Evolutionary conservation across 2,888 invertebrate genomes (phyloP).

Genomic region (Megamerina dolium): DNA sequence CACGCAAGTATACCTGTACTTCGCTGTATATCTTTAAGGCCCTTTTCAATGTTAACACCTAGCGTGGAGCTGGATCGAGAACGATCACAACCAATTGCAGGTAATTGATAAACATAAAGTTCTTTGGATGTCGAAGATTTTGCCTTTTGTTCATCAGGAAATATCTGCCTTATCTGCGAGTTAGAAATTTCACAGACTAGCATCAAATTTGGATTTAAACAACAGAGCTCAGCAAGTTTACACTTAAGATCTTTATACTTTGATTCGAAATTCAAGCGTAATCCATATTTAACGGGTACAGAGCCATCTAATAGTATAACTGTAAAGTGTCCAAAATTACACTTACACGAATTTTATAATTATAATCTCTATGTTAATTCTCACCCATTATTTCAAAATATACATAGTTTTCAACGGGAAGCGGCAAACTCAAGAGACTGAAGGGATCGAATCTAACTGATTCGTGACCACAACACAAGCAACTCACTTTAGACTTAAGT

Average conservation of each 20-base stretch:
- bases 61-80: constrained; percentile 44
- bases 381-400: constrained; percentile 70
- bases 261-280: constrained; percentile 76
- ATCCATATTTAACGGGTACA: constrained; percentile 77
- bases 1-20: constrained; percentile 38
- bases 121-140: constrained; percentile 52
- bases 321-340: constrained; percentile 37
- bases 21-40: constrained; percentile 48
- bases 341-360: neutral
- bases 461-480: constrained; percentile 74
- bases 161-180: constrained; percentile 60
- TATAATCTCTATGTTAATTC: constrained; percentile 15
- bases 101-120: constrained; percentile 66
- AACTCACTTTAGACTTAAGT: constrained; percentile 78
- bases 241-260: constrained; percentile 71
- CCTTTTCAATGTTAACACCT: constrained; percentile 47
- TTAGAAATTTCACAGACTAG: constrained; percentile 67
- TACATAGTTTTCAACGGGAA: constrained; percentile 83
- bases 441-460: constrained; percentile 89
- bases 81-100: constrained; percentile 44
- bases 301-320: constrained; percentile 76
- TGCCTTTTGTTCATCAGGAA: constrained; percentile 54
- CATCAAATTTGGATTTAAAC: constrained; percentile 57
- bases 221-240: constrained; percentile 60
- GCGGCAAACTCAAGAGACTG: constrained; percentile 80